phyloP scores from a whole-genome alignment of 2,113 vertebrate genomes.

The Labrus mixtus region DNA sequence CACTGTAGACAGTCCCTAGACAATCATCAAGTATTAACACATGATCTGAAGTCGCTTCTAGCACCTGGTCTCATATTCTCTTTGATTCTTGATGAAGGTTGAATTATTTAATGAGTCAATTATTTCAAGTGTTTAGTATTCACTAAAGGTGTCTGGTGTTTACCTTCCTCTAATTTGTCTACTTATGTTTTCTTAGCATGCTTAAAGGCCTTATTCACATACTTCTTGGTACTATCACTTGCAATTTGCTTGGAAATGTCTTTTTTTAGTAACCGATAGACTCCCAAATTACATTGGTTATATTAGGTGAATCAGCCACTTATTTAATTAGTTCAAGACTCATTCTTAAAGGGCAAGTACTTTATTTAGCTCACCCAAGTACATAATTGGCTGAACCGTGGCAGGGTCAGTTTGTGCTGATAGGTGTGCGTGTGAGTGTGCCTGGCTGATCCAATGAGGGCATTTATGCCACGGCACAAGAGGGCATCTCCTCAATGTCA shows the following conservation, averaged over 20 bases:
- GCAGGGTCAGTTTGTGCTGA: conserved; percentile 15
- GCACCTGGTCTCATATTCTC: conserved; percentile 5
- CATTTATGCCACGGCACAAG: conserved; percentile 7
- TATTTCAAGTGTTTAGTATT: conserved; percentile 14
- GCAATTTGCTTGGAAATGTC: background rate
- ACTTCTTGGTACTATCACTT: conserved; percentile 2
- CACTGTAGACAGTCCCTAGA: background rate
- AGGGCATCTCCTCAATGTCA: conserved; percentile 13
- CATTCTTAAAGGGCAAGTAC: conserved; percentile 16
- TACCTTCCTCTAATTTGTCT: conserved; percentile 3
- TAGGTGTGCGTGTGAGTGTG: conserved; percentile 6
- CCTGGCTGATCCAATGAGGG: conserved; percentile 13
- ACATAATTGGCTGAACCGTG: conserved; percentile 67
- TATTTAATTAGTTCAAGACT: conserved; percentile 33
- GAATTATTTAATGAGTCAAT: background rate
- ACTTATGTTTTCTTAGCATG: background rate
- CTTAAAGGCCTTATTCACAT: background rate
- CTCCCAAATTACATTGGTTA: conserved; percentile 7
- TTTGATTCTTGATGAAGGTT: conserved; percentile 31
- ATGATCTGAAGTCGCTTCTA: background rate
- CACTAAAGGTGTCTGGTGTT: conserved; percentile 10
- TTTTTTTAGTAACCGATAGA: conserved; percentile 11
- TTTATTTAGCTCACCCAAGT: conserved; percentile 61
- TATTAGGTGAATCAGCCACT: conserved; percentile 14
- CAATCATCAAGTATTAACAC: no score